phyloP scores from a whole-genome alignment of 2,888 invertebrate genomes.

The Dolichopus griseipennis region DNA sequence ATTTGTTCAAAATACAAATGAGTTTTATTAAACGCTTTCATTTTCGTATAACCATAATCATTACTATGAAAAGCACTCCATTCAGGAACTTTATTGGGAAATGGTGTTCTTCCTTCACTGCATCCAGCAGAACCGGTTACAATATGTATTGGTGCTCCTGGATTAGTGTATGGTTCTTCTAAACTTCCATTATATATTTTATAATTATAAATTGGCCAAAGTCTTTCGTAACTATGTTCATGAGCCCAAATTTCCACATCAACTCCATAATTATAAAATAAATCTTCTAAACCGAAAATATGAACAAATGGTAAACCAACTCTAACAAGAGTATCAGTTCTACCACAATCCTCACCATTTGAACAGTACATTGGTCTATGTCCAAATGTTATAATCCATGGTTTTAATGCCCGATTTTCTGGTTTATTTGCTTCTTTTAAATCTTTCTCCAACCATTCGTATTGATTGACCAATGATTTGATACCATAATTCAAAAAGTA shows the following conservation, averaged over 20 bases:
- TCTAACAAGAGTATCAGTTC: constrained; percentile 53
- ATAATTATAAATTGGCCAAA: constrained; percentile 89
- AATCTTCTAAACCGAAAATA: constrained; percentile 67
- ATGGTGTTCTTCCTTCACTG: constrained; percentile 70
- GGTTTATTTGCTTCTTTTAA: constrained; percentile 63
- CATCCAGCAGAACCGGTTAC: constrained; percentile 88
- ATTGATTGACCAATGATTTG: constrained; percentile 71
- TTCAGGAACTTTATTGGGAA: constrained; percentile 48
- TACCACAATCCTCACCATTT: constrained; percentile 72
- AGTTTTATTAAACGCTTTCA: constrained; percentile 69
- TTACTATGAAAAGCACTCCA: constrained; percentile 81
- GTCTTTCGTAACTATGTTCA: constrained; percentile 93
- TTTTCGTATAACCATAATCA: constrained; percentile 88
- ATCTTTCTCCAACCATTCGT: constrained; percentile 76
- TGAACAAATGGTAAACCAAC: constrained; percentile 59
- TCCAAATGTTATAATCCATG: constrained; percentile 78
- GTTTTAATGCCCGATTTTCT: constrained; percentile 61
- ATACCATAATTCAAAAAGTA: constrained; percentile 85
- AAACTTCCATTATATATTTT: constrained; percentile 56
- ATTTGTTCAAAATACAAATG: constrained; percentile 88
- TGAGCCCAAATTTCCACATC: constrained; percentile 95
- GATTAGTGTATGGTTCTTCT: constrained; percentile 49
- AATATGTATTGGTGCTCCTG: constrained; percentile 83
- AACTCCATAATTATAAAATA: constrained; percentile 82
- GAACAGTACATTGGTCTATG: constrained; percentile 91